A percentile compares a stretch with the other conserved stretches of the same genome.
Evolutionary conservation across 2,797 vertebrate genomes (phyloP).

Genomic region (Sebastes aleutianus): DNA sequence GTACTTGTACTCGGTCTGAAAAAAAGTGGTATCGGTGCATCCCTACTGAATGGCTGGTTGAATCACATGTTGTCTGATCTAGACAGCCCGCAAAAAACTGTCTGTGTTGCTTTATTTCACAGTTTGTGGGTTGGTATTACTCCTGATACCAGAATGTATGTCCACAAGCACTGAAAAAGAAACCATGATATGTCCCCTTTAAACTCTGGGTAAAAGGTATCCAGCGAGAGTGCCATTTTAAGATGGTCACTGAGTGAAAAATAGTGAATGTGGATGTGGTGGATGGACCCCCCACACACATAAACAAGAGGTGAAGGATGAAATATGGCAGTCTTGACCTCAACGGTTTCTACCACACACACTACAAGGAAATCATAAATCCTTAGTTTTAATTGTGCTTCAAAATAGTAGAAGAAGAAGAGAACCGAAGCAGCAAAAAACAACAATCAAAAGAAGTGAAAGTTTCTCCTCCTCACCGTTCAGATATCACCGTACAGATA

Average conservation of each 20-base stretch:
- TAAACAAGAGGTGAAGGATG: conserved; percentile 38
- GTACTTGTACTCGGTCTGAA: no score
- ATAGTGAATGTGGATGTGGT: conserved; percentile 31
- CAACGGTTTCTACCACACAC: conserved; percentile 12
- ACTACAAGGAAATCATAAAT: conserved; percentile 52
- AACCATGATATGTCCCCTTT: background rate
- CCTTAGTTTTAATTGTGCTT: conserved; percentile 33
- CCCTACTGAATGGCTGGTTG: background rate
- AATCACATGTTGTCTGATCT: background rate
- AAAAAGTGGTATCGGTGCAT: no score
- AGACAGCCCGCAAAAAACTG: background rate
- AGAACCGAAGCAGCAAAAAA: conserved; percentile 26
- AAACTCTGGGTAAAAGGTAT: conserved; percentile 10
- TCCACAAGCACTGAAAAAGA: background rate
- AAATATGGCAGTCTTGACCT: conserved; percentile 37
- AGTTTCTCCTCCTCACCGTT: background rate
- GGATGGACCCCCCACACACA: conserved; percentile 48
- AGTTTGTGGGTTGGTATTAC: background rate
- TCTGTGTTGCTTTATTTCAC: background rate
- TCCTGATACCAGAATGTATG: no score
- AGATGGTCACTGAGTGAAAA: conserved; percentile 28
- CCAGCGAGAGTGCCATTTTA: background rate
- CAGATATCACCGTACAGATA: background rate
- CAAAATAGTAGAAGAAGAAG: conserved; percentile 22
- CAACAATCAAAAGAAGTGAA: conserved; percentile 1